These are phyloP conservation scores for Meloidogyne hapla DNA, from an alignment of 1,140 invertebrate genomes.

Conservation along the genomic window DNA sequence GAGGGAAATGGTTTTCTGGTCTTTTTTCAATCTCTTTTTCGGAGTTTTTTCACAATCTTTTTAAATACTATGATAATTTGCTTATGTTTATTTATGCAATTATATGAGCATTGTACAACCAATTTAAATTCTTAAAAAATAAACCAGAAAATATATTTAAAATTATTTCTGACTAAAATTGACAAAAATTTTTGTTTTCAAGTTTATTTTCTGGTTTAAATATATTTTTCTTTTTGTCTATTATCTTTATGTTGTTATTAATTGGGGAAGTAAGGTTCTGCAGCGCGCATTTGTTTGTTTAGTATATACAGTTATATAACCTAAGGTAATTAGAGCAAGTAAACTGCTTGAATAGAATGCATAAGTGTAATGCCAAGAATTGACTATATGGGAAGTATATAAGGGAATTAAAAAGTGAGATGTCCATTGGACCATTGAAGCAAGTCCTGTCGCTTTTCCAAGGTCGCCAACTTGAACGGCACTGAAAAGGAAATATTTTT, in stretches of 20 bases:
- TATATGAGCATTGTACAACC: too few species aligned
- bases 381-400: slow-evolving; percentile 61
- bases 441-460: slow-evolving; percentile 61
- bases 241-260: slow-evolving; percentile 50
- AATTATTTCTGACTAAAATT: too few species aligned
- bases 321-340: slow-evolving; percentile 46
- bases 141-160: too few species aligned
- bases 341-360: slow-evolving; percentile 60
- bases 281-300: slow-evolving; percentile 61
- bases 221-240: slow-evolving; percentile 12
- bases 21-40: too few species aligned
- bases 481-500: slow-evolving; percentile 42
- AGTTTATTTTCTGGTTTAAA: neutral
- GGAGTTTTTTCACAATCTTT: too few species aligned
- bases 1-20: too few species aligned
- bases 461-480: slow-evolving; percentile 57
- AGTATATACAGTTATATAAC: slow-evolving; percentile 57
- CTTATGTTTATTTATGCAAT: too few species aligned
- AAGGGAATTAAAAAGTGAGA: slow-evolving; percentile 61
- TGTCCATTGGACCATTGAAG: slow-evolving; percentile 63
- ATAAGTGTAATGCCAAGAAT: slow-evolving; percentile 61
- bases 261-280: slow-evolving; percentile 50
- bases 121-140: too few species aligned
- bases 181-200: too few species aligned
- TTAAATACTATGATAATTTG: too few species aligned